Conservation (phyloP, 2,888 invertebrate genomes). For the Trachelus iudaicus region DNA sequence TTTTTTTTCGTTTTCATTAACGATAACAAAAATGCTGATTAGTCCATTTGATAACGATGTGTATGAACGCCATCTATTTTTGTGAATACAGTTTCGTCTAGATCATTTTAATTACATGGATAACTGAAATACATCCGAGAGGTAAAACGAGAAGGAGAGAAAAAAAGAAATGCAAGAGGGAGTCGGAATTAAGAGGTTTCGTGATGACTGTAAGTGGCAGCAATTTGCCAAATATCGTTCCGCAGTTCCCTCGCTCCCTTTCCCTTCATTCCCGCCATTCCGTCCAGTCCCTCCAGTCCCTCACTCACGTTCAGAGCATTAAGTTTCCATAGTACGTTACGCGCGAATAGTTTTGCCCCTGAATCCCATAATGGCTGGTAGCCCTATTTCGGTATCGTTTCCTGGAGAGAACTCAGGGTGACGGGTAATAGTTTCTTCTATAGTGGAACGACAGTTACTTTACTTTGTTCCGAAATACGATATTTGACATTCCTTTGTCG, state of each 20-base stretch:
- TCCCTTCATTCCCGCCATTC: too few relatives aligned
- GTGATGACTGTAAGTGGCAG: not conserved
- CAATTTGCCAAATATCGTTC: not conserved
- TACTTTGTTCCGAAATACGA: not conserved
- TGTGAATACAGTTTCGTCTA: too few relatives aligned
- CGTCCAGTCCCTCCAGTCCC: not conserved
- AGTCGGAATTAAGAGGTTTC: not conserved
- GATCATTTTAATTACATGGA: not conserved
- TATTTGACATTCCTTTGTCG: not conserved
- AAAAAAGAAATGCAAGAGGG: not conserved
- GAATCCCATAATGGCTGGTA: not conserved
- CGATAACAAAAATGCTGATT: too few relatives aligned
- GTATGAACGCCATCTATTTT: too few relatives aligned
- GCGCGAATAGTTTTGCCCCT: not conserved
- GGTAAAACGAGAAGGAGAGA: not conserved
- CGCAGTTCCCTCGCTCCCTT: not conserved
- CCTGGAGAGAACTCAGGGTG: not conserved
- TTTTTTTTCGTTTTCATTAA: not conserved
- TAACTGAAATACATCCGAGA: too few relatives aligned
- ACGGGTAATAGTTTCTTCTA: not conserved
- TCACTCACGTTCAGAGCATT: not conserved
- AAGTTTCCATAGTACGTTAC: not conserved
- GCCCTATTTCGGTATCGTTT: not conserved
- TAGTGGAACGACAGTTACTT: not conserved
- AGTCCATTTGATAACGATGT: too few relatives aligned